These are phyloP conservation scores for Archips crataeganus DNA, from an alignment of 2,888 invertebrate genomes.

Conservation along the genomic window DNA sequence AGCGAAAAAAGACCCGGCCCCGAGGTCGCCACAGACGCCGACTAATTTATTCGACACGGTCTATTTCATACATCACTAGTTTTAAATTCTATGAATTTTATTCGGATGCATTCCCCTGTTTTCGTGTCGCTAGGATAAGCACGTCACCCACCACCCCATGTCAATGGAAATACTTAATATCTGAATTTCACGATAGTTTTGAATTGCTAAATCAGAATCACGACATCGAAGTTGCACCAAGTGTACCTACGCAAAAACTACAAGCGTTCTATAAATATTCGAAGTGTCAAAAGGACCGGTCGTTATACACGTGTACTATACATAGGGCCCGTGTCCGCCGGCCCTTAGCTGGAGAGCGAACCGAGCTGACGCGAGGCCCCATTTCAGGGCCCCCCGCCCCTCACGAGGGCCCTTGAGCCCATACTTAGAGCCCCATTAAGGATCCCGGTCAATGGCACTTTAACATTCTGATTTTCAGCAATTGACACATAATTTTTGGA, in stretches of 20 bases:
- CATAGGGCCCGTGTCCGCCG: neutral
- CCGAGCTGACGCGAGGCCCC: conserved; percentile 37
- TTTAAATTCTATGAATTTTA: too few relatives aligned
- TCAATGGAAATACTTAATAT: too few relatives aligned
- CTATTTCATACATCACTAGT: too few relatives aligned
- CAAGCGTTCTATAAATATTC: neutral
- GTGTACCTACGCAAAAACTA: neutral
- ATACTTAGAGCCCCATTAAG: conserved; percentile 39
- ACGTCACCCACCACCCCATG: too few relatives aligned
- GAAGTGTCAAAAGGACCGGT: conserved; percentile 17
- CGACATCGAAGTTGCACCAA: neutral
- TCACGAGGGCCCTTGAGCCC: conserved; percentile 17
- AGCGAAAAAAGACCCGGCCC: too few relatives aligned
- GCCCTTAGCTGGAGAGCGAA: conserved; percentile 27
- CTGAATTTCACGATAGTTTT: too few relatives aligned
- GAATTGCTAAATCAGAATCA: too few relatives aligned
- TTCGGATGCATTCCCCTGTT: too few relatives aligned
- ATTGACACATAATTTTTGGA: conserved; percentile 42
- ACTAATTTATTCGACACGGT: too few relatives aligned
- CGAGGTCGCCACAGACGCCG: too few relatives aligned
- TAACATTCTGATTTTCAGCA: conserved; percentile 41
- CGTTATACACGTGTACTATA: conserved; percentile 33
- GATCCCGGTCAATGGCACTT: conserved; percentile 37
- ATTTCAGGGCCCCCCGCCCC: conserved; percentile 26
- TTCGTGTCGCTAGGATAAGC: too few relatives aligned